These are phyloP conservation scores for Camponotus pennsylvanicus DNA, from an alignment of 1,140 invertebrate species.

Conservation along the genomic window DNA sequence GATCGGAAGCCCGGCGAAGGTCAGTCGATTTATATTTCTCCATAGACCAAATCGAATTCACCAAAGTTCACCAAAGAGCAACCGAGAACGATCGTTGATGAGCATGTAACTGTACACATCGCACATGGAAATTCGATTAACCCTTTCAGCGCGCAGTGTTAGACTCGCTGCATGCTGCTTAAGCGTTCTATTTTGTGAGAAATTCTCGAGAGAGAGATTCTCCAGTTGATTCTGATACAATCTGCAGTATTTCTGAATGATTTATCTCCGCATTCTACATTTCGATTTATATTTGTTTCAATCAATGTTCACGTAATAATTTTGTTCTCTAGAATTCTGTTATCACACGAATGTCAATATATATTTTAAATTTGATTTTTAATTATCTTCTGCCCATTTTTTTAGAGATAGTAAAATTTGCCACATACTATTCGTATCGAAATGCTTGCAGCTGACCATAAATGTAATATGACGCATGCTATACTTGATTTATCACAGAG, in stretches of 20 bases:
- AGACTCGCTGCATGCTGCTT: not conserved
- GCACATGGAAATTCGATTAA: slow-evolving; percentile 54
- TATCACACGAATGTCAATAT: not conserved
- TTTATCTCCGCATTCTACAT: not conserved
- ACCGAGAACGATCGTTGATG: not conserved
- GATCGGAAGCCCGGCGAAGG: slow-evolving; percentile 90
- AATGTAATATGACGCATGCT: slow-evolving; percentile 20
- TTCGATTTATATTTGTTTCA: not conserved
- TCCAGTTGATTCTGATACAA: not conserved
- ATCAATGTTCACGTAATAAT: not conserved
- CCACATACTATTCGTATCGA: not conserved
- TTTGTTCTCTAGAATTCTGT: not conserved
- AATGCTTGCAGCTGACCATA: not conserved
- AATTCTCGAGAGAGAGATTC: not conserved
- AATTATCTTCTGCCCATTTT: not conserved
- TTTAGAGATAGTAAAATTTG: not conserved
- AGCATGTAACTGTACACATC: slow-evolving; percentile 17
- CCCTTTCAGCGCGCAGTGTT: slow-evolving; percentile 48
- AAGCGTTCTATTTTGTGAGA: not conserved
- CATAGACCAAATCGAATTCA: not conserved
- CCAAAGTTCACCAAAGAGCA: not conserved
- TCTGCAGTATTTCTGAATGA: not conserved
- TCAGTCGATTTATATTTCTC: slow-evolving; percentile 80
- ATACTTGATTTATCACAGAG: slow-evolving; percentile 17
- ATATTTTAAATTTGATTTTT: not conserved